Conservation (phyloP, 2,888 invertebrate genomes). For the Heliconius ismenius region DNA sequence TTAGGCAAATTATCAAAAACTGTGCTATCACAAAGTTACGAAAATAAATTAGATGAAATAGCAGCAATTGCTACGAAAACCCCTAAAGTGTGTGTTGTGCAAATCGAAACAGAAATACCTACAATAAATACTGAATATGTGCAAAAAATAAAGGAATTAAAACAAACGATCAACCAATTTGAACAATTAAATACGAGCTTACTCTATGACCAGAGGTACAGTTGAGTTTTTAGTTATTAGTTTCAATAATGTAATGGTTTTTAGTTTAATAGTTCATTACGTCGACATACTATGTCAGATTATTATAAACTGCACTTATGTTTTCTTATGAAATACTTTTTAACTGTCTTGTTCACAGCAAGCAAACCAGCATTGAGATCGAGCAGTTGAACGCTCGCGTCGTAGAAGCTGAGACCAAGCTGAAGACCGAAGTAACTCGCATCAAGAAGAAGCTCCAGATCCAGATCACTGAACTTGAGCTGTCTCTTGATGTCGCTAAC, state of each 20-base stretch:
- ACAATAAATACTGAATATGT: slow-evolving; percentile 80
- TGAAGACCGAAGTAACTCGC: slow-evolving; percentile 97
- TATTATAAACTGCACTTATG: not conserved
- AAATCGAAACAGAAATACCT: slow-evolving; percentile 66
- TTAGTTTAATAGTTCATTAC: not conserved
- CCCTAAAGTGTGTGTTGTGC: slow-evolving; percentile 65
- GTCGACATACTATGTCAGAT: not conserved
- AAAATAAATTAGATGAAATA: slow-evolving; percentile 42
- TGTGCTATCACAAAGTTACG: slow-evolving; percentile 29
- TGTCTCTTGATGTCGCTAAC: slow-evolving; percentile 98
- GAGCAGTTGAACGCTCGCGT: slow-evolving; percentile 97
- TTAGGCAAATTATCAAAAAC: slow-evolving; percentile 27
- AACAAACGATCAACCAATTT: slow-evolving; percentile 84
- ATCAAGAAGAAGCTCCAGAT: slow-evolving; percentile 99
- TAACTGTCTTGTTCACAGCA: slow-evolving; percentile 82
- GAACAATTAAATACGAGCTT: slow-evolving; percentile 83
- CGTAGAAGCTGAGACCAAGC: slow-evolving; percentile 96
- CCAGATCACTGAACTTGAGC: slow-evolving; percentile 97
- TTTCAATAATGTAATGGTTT: too few relatives aligned
- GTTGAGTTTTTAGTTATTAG: not conserved
- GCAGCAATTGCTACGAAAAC: slow-evolving; percentile 53
- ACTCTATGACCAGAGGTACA: slow-evolving; percentile 85
- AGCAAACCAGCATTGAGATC: slow-evolving; percentile 98
- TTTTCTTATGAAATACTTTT: not conserved
- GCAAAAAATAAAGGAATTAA: slow-evolving; percentile 82